phyloP scores from a whole-genome alignment of 2,797 vertebrate species.

The Bradypodion pumilum region DNA sequence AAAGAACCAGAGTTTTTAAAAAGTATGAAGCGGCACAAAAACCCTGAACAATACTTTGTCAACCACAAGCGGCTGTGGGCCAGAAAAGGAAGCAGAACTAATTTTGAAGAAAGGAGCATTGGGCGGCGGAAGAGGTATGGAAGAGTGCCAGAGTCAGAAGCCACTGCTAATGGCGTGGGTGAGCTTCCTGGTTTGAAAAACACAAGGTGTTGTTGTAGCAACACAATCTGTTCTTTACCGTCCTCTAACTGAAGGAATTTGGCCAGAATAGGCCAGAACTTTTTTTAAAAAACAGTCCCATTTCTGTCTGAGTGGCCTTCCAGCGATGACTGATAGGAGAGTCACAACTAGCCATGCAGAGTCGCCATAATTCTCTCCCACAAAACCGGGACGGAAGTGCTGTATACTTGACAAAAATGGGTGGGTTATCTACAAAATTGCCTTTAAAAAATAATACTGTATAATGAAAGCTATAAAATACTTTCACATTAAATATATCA shows the following conservation, averaged over 20 bases:
- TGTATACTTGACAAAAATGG: no score
- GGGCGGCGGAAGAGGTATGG: no score
- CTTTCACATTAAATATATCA: no score
- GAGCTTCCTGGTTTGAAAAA: neutral
- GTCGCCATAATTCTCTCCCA: no score
- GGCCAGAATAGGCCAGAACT: neutral
- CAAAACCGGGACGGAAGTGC: no score
- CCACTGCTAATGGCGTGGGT: neutral
- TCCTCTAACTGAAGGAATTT: neutral
- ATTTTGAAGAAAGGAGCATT: no score
- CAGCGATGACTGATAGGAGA: neutral
- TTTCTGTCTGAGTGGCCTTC: neutral
- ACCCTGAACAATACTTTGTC: neutral
- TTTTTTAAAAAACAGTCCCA: neutral
- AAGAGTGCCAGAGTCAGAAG: neutral
- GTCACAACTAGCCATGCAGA: neutral
- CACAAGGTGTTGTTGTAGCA: constrained; percentile 18
- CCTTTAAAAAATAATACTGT: no score
- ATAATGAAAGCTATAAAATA: no score
- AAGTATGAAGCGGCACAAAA: neutral
- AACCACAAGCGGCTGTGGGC: neutral
- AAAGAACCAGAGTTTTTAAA: neutral
- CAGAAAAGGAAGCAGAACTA: neutral
- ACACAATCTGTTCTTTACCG: neutral
- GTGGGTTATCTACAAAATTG: no score